Evolutionary conservation across 2,113 vertebrate species (phyloP).

Genomic region (Gadus macrocephalus): DNA sequence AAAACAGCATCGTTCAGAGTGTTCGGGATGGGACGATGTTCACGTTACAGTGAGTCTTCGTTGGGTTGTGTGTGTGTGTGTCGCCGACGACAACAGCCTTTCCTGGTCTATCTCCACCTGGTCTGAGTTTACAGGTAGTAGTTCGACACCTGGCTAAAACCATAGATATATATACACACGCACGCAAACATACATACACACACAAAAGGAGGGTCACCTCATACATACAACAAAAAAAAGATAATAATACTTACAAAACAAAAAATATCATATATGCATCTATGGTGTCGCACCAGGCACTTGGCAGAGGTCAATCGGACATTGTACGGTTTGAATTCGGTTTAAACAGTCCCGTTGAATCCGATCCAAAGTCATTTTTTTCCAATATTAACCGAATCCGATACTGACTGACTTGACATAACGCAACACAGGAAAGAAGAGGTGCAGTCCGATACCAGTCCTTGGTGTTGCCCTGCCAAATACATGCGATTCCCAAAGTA

Average conservation of each 20-base stretch:
- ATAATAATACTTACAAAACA: constrained; percentile 35
- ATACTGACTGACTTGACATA: constrained; percentile 29
- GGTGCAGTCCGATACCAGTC: constrained; percentile 14
- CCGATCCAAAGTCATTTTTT: constrained; percentile 2
- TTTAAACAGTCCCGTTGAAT: constrained; percentile 54
- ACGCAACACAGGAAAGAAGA: constrained; percentile 15
- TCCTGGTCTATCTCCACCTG: constrained; percentile 50
- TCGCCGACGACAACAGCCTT: constrained; percentile 25
- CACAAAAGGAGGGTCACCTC: background rate
- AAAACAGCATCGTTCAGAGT: background rate
- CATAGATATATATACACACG: constrained; percentile 63
- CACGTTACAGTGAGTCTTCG: no score
- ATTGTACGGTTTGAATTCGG: constrained; percentile 47
- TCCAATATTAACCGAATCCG: constrained; percentile 6
- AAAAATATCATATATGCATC: constrained; percentile 63
- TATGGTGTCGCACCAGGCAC: constrained; percentile 71
- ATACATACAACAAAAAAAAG: background rate
- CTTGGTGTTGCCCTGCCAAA: constrained; percentile 16
- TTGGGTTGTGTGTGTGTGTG: background rate
- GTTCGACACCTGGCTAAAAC: constrained; percentile 62
- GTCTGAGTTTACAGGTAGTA: constrained; percentile 64
- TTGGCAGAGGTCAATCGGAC: constrained; percentile 60
- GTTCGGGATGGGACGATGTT: constrained; percentile 18
- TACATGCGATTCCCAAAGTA: constrained; percentile 42
- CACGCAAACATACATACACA: background rate